phyloP scores from a whole-genome alignment of 2,113 vertebrate genomes.

The Psittacula cyanocephala region DNA sequence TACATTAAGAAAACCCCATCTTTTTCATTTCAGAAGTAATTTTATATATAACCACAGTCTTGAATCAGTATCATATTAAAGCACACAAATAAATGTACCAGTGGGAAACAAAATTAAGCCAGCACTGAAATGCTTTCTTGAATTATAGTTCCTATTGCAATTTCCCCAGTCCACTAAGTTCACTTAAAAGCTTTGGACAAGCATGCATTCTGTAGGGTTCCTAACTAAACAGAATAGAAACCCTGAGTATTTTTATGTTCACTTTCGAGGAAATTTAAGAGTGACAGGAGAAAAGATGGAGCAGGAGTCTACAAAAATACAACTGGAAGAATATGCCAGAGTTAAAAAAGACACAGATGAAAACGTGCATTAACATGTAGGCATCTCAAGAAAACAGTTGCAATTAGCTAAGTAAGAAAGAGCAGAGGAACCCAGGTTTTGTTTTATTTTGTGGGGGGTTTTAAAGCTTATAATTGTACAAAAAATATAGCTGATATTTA shows the following conservation, averaged over 20 bases:
- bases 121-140: background rate
- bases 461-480: background rate
- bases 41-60: background rate
- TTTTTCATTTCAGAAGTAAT: background rate
- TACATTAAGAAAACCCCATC: background rate
- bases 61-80: background rate
- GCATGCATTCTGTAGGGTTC: background rate
- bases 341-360: background rate
- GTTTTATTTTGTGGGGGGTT: background rate
- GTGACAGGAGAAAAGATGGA: background rate
- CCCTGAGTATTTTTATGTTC: background rate
- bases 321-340: background rate
- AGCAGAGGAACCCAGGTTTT: background rate
- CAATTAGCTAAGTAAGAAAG: background rate
- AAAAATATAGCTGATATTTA: constrained; percentile 61
- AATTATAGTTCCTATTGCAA: background rate
- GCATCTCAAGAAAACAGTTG: background rate
- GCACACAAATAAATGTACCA: background rate
- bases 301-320: background rate
- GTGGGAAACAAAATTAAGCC: constrained; percentile 20
- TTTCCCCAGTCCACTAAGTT: background rate
- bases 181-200: background rate
- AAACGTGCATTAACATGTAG: background rate
- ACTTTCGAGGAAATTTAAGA: background rate
- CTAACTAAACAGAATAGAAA: background rate